Evolutionary conservation across 2,797 vertebrate species (phyloP).

Genomic region (Sphaeramia orbicularis): DNA sequence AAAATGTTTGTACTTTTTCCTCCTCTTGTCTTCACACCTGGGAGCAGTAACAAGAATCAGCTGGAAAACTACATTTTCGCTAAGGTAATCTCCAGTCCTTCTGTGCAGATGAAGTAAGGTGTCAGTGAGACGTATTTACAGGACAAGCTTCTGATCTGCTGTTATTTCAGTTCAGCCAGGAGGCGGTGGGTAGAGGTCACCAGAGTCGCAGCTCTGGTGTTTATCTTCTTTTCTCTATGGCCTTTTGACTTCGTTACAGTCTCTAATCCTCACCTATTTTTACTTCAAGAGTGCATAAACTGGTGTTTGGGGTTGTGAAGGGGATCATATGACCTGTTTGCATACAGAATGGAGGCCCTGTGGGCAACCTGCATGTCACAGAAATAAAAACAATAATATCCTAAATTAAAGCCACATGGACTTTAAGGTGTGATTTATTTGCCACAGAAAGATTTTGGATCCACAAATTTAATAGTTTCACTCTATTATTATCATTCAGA

Average conservation of each 20-base stretch:
- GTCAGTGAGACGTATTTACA: too few relatives aligned
- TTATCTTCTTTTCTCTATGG: slow-evolving; percentile 2
- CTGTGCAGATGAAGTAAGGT: too few relatives aligned
- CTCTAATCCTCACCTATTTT: slow-evolving; percentile 35
- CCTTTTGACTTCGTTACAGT: slow-evolving; percentile 37
- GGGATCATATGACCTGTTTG: slow-evolving; percentile 47
- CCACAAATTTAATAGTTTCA: background rate
- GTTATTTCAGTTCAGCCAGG: too few relatives aligned
- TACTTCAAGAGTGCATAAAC: background rate
- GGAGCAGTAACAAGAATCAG: too few relatives aligned
- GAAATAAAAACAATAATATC: background rate
- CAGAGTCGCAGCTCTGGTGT: background rate
- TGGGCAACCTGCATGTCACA: background rate
- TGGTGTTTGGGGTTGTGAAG: slow-evolving; percentile 2
- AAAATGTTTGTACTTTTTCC: too few relatives aligned
- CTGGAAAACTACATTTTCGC: too few relatives aligned
- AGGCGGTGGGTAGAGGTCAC: background rate
- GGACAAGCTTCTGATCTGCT: too few relatives aligned
- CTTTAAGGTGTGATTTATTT: background rate
- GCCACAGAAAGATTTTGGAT: background rate
- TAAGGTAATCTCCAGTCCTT: too few relatives aligned
- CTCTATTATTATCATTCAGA: background rate
- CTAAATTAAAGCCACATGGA: slow-evolving; percentile 30
- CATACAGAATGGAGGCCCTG: background rate
- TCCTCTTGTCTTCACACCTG: too few relatives aligned